Evolutionary conservation across 2,113 vertebrate species (phyloP).

Genomic region (Crotophaga sulcirostris): DNA sequence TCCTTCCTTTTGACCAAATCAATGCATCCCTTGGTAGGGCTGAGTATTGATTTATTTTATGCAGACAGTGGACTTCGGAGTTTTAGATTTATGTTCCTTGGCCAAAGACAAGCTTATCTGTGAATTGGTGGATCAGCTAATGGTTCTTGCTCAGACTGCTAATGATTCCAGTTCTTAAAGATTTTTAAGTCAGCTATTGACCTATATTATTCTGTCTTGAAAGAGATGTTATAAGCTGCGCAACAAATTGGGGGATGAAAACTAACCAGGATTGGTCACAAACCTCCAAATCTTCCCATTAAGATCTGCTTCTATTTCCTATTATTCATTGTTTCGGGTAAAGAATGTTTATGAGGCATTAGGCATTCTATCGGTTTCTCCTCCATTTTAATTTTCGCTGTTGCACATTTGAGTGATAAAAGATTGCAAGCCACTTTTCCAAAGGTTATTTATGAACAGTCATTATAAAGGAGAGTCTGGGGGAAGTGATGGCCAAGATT

Average conservation of each 20-base stretch:
- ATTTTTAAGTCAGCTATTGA: slow-evolving; percentile 46
- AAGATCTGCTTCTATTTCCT: background rate
- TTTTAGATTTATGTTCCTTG: background rate
- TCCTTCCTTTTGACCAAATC: background rate
- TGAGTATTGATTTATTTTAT: slow-evolving; percentile 19
- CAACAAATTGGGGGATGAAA: slow-evolving; percentile 28
- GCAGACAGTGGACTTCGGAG: background rate
- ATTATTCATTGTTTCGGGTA: background rate
- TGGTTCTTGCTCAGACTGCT: background rate
- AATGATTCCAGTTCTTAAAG: slow-evolving; percentile 37
- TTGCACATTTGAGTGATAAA: slow-evolving; percentile 4
- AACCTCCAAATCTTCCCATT: background rate
- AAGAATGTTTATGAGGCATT: background rate
- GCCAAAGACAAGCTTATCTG: background rate
- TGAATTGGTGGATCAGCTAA: background rate
- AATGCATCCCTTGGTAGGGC: background rate
- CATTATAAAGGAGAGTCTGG: background rate
- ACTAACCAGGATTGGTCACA: slow-evolving; percentile 51
- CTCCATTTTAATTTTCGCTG: slow-evolving; percentile 1
- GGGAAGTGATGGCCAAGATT: background rate
- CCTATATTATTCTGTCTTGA: slow-evolving; percentile 14
- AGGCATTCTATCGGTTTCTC: background rate
- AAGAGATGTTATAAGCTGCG: slow-evolving; percentile 32
- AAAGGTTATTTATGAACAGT: background rate
- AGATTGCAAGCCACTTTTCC: background rate